Evolutionary conservation across 2,888 invertebrate species (phyloP).

Genomic region (Dorcus hopei): DNA sequence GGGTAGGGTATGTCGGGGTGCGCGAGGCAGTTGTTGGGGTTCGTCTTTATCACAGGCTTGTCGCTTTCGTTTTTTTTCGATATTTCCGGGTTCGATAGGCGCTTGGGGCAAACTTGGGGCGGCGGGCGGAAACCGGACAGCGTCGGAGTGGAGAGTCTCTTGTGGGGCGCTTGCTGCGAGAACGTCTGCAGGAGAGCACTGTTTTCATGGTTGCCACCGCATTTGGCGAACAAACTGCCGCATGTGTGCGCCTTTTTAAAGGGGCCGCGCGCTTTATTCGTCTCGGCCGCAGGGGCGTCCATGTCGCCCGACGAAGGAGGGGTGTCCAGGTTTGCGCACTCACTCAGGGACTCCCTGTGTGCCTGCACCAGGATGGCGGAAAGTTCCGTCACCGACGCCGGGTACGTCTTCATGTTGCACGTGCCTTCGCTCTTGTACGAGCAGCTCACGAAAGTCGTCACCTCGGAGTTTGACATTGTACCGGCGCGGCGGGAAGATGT

Average conservation of each 20-base stretch:
- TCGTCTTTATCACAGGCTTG: slow-evolving; percentile 14
- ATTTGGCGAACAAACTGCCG: slow-evolving; percentile 50
- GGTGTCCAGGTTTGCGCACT: slow-evolving; percentile 23
- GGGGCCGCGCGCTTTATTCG: not conserved
- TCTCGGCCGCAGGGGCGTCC: slow-evolving; percentile 8
- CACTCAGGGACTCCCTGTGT: slow-evolving; percentile 32
- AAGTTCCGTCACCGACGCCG: slow-evolving; percentile 33
- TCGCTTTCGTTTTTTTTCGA: slow-evolving; percentile 10
- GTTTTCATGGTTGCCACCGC: slow-evolving; percentile 41
- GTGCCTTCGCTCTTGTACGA: not conserved
- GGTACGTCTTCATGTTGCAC: slow-evolving; percentile 21
- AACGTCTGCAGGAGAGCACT: slow-evolving; percentile 24
- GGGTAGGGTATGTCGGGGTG: slow-evolving; percentile 48
- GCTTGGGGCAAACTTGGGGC: slow-evolving; percentile 13
- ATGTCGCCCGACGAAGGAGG: slow-evolving; percentile 12
- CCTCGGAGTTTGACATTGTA: slow-evolving; percentile 11
- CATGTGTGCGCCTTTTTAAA: slow-evolving; percentile 45
- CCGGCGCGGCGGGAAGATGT: too few species aligned
- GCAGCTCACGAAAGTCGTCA: not conserved
- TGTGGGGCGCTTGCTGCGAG: slow-evolving; percentile 20
- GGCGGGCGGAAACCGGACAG: slow-evolving; percentile 19
- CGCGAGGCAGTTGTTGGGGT: slow-evolving; percentile 33
- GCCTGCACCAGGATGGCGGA: slow-evolving; percentile 39
- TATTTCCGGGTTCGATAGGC: slow-evolving; percentile 33
- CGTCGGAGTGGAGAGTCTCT: not conserved